Evolutionary conservation across 2,888 invertebrate species (phyloP), one percentile per base, ranked within the genome.

Genomic region (Drosophila neutralis): DNA sequence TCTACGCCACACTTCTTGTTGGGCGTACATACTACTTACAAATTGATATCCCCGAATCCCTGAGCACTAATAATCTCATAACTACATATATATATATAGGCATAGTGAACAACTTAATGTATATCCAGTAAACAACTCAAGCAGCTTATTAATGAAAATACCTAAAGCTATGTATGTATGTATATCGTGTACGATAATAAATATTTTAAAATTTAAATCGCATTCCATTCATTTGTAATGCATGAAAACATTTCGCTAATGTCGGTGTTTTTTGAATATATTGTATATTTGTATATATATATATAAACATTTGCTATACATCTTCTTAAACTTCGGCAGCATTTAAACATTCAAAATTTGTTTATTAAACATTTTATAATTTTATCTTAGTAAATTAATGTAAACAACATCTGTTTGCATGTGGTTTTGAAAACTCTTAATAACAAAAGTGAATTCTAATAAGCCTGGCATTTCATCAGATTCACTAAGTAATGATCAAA

Each of bases 61-160:
- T 60, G 61, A 73, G 77, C 83, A 77, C 72, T 62, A 65, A 56
- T 74, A 86, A 83, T 87, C 87, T 84, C 78, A 88, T 80, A 53
- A 69, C 48, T 59, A 73, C 45, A 72, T 68, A 71, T 53, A 56
- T 53, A 56, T 57, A 40, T 56, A 68, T 63, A 71, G 65, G 59
- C 60, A 63, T 76, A 70, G 56, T 65, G 31, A 61, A 61, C 35
- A 69, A 66, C 61, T 63, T 77, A 82, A 86, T 84, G 75, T 76
- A 81, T 89, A 88, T 82, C 72, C 83, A 87, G 73, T 76, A 81
- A 81, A 86, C 56, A 75, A 66, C 59, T 78, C 65, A 76, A 58
- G 49, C 74, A 59, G 80, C 80, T 78, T 78, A 80, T 76, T 72
- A 48, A 68, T 62, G 40, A 54, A 58, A 69, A 63, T 76, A 78